Conservation (phyloP, 2,888 invertebrate genomes). For the Ornithoptera alexandrae region DNA sequence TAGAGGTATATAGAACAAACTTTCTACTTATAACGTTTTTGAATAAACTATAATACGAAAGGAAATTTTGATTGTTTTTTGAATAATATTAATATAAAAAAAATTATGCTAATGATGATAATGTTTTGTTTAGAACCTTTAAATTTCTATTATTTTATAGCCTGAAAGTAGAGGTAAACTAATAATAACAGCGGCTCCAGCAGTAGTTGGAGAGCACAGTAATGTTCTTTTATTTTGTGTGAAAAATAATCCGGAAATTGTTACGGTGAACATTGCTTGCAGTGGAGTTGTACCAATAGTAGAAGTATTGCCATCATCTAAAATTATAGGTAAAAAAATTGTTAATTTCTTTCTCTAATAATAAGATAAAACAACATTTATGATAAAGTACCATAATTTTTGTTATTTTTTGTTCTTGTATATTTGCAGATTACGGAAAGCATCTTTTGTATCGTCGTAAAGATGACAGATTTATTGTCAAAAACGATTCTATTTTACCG, state of each 20-base stretch:
- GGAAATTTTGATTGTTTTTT: too few relatives aligned
- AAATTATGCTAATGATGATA: neutral
- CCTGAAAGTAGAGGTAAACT: conserved; percentile 63
- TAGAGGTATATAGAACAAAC: conserved; percentile 49
- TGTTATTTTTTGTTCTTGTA: neutral
- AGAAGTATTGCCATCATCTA: conserved; percentile 65
- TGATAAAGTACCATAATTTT: neutral
- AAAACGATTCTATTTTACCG: conserved; percentile 78
- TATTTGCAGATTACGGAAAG: conserved; percentile 73
- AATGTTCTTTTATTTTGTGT: conserved; percentile 63
- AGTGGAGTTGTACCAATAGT: conserved; percentile 76
- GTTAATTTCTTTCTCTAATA: too few relatives aligned
- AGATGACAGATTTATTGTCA: conserved; percentile 71
- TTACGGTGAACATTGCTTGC: conserved; percentile 71
- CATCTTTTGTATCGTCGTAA: conserved; percentile 73
- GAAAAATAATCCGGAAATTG: conserved; percentile 81
- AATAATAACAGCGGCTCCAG: conserved; percentile 64
- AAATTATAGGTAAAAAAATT: conserved; percentile 55
- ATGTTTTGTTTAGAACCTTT: neutral
- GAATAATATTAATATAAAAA: too few relatives aligned
- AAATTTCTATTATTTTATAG: conserved; percentile 39
- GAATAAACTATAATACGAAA: too few relatives aligned
- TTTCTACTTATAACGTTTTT: neutral
- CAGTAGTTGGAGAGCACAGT: conserved; percentile 54
- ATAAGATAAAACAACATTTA: neutral